phyloP scores from a whole-genome alignment of 2,113 vertebrate genomes.

The Barnardius zonarius region DNA sequence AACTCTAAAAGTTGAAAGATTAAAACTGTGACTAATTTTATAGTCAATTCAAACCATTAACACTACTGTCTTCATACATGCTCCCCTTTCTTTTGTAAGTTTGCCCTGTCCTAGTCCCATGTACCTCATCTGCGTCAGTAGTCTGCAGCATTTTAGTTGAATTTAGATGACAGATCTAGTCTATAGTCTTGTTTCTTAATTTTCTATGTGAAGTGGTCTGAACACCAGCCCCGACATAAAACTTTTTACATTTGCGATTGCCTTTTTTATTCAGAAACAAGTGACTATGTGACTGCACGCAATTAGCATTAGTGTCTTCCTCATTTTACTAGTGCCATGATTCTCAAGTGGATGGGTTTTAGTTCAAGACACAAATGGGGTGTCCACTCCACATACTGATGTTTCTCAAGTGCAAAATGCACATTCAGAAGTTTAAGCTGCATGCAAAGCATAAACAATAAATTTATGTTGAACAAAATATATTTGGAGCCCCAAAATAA shows the following conservation, averaged over 20 bases:
- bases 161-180: background rate
- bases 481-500: background rate
- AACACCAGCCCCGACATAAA: background rate
- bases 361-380: background rate
- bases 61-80: background rate
- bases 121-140: background rate
- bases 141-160: background rate
- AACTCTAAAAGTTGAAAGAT: background rate
- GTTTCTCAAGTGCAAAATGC: background rate
- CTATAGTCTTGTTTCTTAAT: background rate
- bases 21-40: background rate
- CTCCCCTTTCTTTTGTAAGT: background rate
- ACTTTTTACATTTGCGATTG: background rate
- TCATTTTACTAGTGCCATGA: background rate
- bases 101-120: background rate
- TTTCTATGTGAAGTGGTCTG: background rate
- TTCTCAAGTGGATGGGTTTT: background rate
- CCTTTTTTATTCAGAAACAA: background rate
- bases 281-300: background rate
- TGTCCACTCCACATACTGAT: background rate
- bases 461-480: background rate
- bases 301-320: background rate
- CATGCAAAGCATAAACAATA: conserved; percentile 18
- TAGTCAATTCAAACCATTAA: background rate
- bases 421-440: background rate